These are phyloP conservation scores for Mesopsocus fuscifrons DNA, from an alignment of 2,888 invertebrate species.

Conservation along the genomic window DNA sequence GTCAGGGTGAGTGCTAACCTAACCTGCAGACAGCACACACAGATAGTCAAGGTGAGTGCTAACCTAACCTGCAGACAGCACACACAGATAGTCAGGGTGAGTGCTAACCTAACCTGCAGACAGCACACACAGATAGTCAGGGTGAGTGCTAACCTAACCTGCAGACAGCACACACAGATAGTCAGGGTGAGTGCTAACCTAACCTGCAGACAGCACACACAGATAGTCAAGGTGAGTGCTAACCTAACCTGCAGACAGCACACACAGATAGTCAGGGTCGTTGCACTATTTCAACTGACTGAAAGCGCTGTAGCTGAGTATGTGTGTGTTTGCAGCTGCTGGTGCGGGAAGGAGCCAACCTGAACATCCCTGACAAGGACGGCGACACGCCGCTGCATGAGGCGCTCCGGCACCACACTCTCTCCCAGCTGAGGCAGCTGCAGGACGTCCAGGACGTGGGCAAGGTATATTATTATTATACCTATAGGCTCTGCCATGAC, in stretches of 20 bases:
- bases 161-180: constrained; percentile 95
- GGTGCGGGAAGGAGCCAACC: constrained; percentile 80
- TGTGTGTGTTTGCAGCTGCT: constrained; percentile 44
- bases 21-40: constrained; percentile 95
- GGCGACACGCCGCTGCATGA: constrained; percentile 81
- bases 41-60: constrained; percentile 75
- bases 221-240: constrained; percentile 75
- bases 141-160: too few species aligned
- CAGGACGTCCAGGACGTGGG: constrained; percentile 86
- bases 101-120: too few species aligned
- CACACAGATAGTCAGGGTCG: constrained; percentile 90
- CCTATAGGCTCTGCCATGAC: too few species aligned
- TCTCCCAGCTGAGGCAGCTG: constrained; percentile 83
- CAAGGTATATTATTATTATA: too few species aligned
- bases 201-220: constrained; percentile 95
- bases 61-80: too few species aligned
- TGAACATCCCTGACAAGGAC: constrained; percentile 93
- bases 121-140: constrained; percentile 97
- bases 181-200: constrained; percentile 67
- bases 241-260: too few species aligned
- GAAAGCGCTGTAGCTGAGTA: too few species aligned
- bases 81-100: constrained; percentile 85
- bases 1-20: constrained; percentile 67
- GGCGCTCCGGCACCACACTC: constrained; percentile 86
- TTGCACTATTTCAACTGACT: too few species aligned